Evolutionary conservation across 2,888 invertebrate genomes (phyloP), one percentile per base, ranked within the genome.

Genomic region (Apodemia hepburni): DNA sequence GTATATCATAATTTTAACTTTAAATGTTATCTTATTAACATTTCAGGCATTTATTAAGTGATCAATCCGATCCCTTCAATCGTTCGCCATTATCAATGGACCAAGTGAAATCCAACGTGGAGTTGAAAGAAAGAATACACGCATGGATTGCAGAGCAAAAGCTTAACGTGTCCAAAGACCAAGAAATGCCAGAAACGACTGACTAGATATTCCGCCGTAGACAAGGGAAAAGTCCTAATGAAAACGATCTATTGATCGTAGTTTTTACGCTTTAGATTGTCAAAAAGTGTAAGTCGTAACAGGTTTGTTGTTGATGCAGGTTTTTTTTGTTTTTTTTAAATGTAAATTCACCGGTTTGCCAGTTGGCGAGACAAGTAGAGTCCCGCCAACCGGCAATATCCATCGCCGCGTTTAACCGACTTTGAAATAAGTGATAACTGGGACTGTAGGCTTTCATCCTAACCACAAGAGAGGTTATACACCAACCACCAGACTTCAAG

Each of bases 11-110:
- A n/a, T n/a, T n/a, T n/a, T n/a, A n/a, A n/a, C n/a, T n/a, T n/a
- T n/a, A n/a, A n/a, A n/a, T n/a, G n/a, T n/a, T n/a, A n/a, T n/a
- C n/a, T n/a, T 27, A 18, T 27, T 42, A 54, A 18, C 42, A 18
- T 58, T 45, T 61, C 84, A 96, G 96, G 70, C 98, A 98, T 85
- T 92, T 96, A 68, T 87, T 95, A 65, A 98, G 98, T 78, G 98
- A 99, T 84, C 98, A 98, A 81, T 95, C 97, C 0, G 98, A 99
- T 87, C 98, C 98, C 0, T 99, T 99, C 84, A 99, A 98, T 88
- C 94, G 98, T 47, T 96, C 96, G 11, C 97, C 98, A 0, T 92
- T 99, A 17, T 97, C 97, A 0, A 97, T 99, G 97, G 97, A 98
- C 77, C 96, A 97, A 93, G 94, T 99, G 0, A 94, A 94, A 75